Evolutionary conservation across 2,888 invertebrate genomes (phyloP).

Genomic region (Nematopogon swammerdamellus): DNA sequence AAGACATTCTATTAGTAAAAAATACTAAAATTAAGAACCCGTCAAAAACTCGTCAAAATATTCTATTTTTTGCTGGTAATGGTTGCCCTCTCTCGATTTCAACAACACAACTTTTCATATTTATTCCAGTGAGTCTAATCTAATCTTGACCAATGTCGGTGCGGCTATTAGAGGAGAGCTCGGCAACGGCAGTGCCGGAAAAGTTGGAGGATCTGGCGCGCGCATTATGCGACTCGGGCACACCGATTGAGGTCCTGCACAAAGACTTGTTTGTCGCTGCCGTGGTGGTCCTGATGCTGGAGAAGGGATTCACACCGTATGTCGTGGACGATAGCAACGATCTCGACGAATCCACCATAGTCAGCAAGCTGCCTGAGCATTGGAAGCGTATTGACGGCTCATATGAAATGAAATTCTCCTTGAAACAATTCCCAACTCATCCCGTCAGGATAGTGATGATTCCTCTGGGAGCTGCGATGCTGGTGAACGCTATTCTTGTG

Average conservation of each 20-base stretch:
- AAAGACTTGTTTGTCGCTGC: slow-evolving; percentile 35
- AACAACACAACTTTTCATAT: no score
- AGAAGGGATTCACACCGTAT: slow-evolving; percentile 33
- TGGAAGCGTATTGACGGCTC: slow-evolving; percentile 25
- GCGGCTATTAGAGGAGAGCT: no score
- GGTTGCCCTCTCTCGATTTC: no score
- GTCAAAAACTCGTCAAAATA: no score
- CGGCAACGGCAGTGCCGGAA: no score
- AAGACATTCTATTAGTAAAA: no score
- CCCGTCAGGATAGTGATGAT: slow-evolving; percentile 30
- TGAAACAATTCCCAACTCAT: slow-evolving; percentile 25
- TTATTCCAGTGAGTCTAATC: no score
- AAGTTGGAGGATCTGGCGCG: no score
- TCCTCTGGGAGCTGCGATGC: slow-evolving; percentile 28
- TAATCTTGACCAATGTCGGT: no score
- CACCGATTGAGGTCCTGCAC: slow-evolving; percentile 23
- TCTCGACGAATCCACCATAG: neutral
- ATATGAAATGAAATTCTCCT: slow-evolving; percentile 26
- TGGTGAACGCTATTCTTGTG: slow-evolving; percentile 31
- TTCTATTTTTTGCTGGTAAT: no score
- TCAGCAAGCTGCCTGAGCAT: slow-evolving; percentile 17
- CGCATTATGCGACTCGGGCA: no score
- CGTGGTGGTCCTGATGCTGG: slow-evolving; percentile 31
- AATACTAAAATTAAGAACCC: no score
- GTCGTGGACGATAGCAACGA: slow-evolving; percentile 16